Percentiles rank a stretch among this genome's conserved stretches.
Evolutionary conservation across 37 sponge, comb jelly and placozoan genomes (phyloP).

Genomic region (Tethya wilhelma): DNA sequence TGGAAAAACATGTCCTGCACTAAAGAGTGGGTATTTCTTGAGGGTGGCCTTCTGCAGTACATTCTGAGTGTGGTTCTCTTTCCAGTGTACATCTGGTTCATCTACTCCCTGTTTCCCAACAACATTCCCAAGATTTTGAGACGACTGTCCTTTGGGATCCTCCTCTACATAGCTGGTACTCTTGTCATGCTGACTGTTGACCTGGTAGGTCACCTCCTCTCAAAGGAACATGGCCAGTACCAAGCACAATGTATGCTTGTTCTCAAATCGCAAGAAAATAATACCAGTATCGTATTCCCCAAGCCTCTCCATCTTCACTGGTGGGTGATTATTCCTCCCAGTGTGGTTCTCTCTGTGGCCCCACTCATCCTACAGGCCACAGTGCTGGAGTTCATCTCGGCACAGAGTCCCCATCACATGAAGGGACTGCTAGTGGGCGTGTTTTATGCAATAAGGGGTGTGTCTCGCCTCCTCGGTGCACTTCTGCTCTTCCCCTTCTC

Average conservation of each 20-base stretch:
- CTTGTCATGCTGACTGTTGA: neutral
- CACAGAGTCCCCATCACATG: slow-evolving; percentile 1
- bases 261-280: neutral
- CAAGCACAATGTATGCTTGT: too few relatives aligned
- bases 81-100: slow-evolving; percentile 4
- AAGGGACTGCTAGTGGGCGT: neutral
- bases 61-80: neutral
- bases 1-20: neutral
- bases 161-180: neutral
- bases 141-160: neutral
- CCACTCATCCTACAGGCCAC: neutral
- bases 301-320: neutral
- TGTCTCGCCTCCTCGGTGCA: neutral
- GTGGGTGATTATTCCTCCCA: neutral
- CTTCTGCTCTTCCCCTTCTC: neutral
- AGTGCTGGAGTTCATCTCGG: neutral
- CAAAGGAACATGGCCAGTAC: too few relatives aligned
- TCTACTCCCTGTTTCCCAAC: neutral
- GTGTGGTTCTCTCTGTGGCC: neutral
- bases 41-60: neutral
- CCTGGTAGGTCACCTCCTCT: neutral
- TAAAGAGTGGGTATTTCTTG: neutral
- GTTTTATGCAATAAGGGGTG: neutral
- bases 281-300: neutral
- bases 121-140: neutral